Evolutionary conservation across 2,113 vertebrate species (phyloP).

Genomic region (Percina caprodes): DNA sequence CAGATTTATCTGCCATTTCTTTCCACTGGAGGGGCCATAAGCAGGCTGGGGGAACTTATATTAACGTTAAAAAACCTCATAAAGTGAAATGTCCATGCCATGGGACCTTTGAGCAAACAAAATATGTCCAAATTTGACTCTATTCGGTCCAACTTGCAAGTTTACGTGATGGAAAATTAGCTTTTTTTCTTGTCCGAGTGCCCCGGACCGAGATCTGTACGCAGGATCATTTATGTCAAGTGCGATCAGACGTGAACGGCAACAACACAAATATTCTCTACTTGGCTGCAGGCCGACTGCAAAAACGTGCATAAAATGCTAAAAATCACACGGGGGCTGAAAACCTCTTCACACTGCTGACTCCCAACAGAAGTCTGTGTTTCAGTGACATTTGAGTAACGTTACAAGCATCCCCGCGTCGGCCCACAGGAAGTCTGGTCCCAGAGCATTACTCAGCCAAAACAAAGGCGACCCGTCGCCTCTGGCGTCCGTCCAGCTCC

Average conservation of each 20-base stretch:
- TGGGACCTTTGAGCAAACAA: too few relatives aligned
- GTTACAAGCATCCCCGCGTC: slow-evolving; percentile 10
- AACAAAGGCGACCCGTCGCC: slow-evolving; percentile 34
- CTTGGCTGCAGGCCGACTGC: neutral
- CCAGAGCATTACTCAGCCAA: slow-evolving; percentile 24
- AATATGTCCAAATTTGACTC: too few relatives aligned
- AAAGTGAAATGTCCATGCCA: too few relatives aligned
- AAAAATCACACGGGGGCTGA: neutral
- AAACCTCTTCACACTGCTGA: neutral
- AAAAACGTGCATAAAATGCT: neutral
- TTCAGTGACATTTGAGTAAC: slow-evolving; percentile 53
- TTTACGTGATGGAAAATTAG: neutral
- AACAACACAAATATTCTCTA: neutral
- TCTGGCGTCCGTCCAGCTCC: slow-evolving; percentile 16
- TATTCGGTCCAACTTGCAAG: too few relatives aligned
- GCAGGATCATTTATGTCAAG: neutral
- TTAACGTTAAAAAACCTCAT: too few relatives aligned
- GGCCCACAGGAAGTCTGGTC: slow-evolving; percentile 40
- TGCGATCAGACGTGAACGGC: neutral
- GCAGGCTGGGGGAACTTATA: too few relatives aligned
- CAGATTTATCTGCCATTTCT: too few relatives aligned
- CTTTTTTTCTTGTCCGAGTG: neutral
- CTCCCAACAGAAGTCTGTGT: slow-evolving; percentile 9
- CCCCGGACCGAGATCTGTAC: neutral
- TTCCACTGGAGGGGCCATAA: too few relatives aligned